Conservation (phyloP, 2,797 vertebrate genomes). For the Neosilurus mollespiculum region DNA sequence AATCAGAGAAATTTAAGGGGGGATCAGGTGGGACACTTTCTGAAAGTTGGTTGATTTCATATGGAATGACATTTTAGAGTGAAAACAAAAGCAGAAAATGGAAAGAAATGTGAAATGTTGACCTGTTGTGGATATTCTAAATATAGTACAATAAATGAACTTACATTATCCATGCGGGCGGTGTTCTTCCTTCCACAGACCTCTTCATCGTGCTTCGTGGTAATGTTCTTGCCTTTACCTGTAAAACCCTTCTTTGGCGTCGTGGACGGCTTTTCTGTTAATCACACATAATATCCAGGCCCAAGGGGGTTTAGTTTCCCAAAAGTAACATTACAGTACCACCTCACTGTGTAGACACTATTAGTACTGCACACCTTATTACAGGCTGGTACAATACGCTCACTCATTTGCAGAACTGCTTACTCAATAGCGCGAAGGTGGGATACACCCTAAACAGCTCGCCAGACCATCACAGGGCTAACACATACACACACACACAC, state of each 20-base stretch:
- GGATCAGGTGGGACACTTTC: no score
- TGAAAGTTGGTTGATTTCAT: no score
- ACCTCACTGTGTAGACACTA: neutral
- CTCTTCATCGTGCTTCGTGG: conserved; percentile 93
- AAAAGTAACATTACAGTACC: neutral
- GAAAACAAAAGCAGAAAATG: neutral
- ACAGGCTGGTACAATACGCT: neutral
- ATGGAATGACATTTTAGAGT: no score
- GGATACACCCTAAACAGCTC: no score
- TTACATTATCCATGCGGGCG: conserved; percentile 95
- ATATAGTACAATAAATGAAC: conserved; percentile 34
- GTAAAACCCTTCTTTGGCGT: conserved; percentile 87
- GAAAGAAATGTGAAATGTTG: no score
- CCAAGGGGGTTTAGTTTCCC: neutral
- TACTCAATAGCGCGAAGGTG: no score
- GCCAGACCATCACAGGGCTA: no score
- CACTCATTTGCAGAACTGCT: no score
- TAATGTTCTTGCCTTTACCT: conserved; percentile 97
- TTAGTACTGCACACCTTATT: neutral
- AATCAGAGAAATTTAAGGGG: no score
- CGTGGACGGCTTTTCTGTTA: conserved; percentile 84
- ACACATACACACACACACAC: no score
- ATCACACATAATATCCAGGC: neutral
- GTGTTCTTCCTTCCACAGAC: conserved; percentile 94
- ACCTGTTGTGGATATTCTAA: neutral